These are phyloP conservation scores for Drosophila dives DNA, from an alignment of 2,888 invertebrate genomes.

Conservation along the genomic window DNA sequence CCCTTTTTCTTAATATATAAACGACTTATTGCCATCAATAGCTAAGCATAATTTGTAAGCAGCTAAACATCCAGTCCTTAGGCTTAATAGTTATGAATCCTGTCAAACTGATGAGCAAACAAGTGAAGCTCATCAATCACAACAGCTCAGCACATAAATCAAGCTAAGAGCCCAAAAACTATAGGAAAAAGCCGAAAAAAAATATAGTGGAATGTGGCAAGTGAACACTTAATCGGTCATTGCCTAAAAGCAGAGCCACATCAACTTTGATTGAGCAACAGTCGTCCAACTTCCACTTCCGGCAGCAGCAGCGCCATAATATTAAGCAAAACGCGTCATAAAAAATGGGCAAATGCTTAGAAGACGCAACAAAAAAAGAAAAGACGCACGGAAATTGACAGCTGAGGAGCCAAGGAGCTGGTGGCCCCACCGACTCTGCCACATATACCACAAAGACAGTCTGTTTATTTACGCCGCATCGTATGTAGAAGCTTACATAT, in stretches of 20 bases:
- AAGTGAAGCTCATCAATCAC: slow-evolving; percentile 79
- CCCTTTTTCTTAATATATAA: background rate
- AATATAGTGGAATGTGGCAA: background rate
- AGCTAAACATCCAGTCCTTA: slow-evolving; percentile 44
- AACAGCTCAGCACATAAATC: slow-evolving; percentile 81
- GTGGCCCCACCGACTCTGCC: slow-evolving; percentile 31
- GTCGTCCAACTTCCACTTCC: slow-evolving; percentile 64
- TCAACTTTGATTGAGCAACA: slow-evolving; percentile 66
- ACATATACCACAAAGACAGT: slow-evolving; percentile 75
- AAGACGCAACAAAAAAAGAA: slow-evolving; percentile 4
- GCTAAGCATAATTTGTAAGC: slow-evolving; percentile 41
- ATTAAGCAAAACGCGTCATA: slow-evolving; percentile 55
- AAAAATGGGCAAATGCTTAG: slow-evolving; percentile 62
- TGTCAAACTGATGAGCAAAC: slow-evolving; percentile 34
- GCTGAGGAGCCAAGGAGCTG: background rate
- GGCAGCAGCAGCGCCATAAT: slow-evolving; percentile 35
- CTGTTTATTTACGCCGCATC: slow-evolving; percentile 84
- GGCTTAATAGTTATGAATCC: slow-evolving; percentile 35
- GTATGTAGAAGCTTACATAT: slow-evolving; percentile 84
- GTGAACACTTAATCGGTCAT: slow-evolving; percentile 26
- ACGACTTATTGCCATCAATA: slow-evolving; percentile 5
- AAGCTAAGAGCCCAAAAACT: slow-evolving; percentile 59
- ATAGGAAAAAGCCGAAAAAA: background rate
- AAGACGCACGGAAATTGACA: slow-evolving; percentile 22
- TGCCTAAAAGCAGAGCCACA: slow-evolving; percentile 51